phyloP scores from a whole-genome alignment of 1,140 invertebrate species.

The Eumeta japonica region DNA sequence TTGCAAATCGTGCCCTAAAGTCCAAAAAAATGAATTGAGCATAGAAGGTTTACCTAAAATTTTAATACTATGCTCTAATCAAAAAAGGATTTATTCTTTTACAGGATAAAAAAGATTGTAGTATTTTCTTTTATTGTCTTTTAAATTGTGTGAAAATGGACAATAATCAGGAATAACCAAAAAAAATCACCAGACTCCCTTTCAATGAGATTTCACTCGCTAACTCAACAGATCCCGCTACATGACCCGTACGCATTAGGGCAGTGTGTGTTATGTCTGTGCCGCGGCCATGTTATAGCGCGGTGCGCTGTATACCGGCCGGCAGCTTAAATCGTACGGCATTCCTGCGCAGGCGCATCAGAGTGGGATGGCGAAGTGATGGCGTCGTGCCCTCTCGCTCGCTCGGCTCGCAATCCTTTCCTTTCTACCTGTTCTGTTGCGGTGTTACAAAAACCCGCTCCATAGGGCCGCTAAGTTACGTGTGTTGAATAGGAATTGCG shows the following conservation, averaged over 20 bases:
- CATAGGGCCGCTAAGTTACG: constrained; percentile 55
- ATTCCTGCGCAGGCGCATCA: constrained; percentile 40
- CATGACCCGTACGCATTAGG: constrained; percentile 55
- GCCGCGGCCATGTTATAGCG: constrained; percentile 28
- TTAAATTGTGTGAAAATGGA: too few relatives aligned
- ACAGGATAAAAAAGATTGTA: too few relatives aligned
- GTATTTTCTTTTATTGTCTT: too few relatives aligned
- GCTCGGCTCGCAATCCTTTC: constrained; percentile 46
- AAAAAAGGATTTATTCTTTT: too few relatives aligned
- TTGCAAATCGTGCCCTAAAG: too few relatives aligned
- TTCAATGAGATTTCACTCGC: constrained; percentile 57
- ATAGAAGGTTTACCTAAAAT: too few relatives aligned
- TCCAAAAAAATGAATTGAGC: too few relatives aligned
- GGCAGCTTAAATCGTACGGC: constrained; percentile 52
- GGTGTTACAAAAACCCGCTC: constrained; percentile 54
- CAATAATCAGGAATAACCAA: constrained; percentile 43
- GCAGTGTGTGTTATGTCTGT: constrained; percentile 45
- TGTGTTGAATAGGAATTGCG: constrained; percentile 52
- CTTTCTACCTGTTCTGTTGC: constrained; percentile 54
- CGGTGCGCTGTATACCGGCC: too few relatives aligned
- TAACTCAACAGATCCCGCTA: constrained; percentile 53
- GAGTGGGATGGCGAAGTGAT: constrained; percentile 34
- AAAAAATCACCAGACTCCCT: constrained; percentile 55
- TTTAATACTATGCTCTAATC: too few relatives aligned
- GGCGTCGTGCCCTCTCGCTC: constrained; percentile 33